These are phyloP conservation scores for Chrysopa pallens DNA, from an alignment of 1,140 invertebrate genomes.

Conservation along the genomic window DNA sequence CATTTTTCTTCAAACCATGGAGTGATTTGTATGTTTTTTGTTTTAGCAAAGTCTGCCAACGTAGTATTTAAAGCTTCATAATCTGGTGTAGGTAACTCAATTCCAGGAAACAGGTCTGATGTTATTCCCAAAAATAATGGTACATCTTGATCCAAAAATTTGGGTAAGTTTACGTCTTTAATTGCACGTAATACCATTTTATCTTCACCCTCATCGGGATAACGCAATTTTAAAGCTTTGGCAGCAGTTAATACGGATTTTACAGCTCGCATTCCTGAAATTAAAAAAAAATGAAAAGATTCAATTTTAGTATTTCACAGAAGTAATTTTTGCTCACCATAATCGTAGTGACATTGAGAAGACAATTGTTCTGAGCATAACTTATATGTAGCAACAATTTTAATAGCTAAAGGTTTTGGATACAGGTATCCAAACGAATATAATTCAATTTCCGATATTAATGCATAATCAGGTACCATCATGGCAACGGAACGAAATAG, in stretches of 20 bases:
- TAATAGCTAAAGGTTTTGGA: conserved; percentile 73
- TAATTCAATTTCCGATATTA: conserved; percentile 86
- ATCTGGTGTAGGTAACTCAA: conserved; percentile 55
- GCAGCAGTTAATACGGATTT: conserved; percentile 85
- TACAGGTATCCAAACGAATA: conserved; percentile 85
- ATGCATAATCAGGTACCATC: conserved; percentile 94
- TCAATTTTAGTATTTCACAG: not conserved
- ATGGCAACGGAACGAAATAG: conserved; percentile 91
- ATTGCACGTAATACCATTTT: conserved; percentile 73
- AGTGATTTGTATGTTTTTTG: conserved; percentile 66
- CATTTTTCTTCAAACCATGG: conserved; percentile 77
- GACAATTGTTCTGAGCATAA: conserved; percentile 90
- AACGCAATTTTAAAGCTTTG: conserved; percentile 71
- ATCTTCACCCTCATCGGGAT: conserved; percentile 68
- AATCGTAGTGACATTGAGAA: conserved; percentile 91
- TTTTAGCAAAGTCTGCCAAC: conserved; percentile 44
- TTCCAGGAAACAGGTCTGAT: conserved; percentile 78
- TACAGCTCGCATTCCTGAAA: conserved; percentile 60
- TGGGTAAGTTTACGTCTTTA: conserved; percentile 85
- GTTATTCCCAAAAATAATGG: conserved; percentile 79
- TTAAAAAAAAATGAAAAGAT: conserved; percentile 2
- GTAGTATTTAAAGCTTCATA: conserved; percentile 41
- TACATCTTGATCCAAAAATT: conserved; percentile 75
- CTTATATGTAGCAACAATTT: conserved; percentile 87
- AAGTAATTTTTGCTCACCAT: conserved; percentile 37